phyloP scores from a whole-genome alignment of 2,113 vertebrate genomes.

The Regulus satrapa region DNA sequence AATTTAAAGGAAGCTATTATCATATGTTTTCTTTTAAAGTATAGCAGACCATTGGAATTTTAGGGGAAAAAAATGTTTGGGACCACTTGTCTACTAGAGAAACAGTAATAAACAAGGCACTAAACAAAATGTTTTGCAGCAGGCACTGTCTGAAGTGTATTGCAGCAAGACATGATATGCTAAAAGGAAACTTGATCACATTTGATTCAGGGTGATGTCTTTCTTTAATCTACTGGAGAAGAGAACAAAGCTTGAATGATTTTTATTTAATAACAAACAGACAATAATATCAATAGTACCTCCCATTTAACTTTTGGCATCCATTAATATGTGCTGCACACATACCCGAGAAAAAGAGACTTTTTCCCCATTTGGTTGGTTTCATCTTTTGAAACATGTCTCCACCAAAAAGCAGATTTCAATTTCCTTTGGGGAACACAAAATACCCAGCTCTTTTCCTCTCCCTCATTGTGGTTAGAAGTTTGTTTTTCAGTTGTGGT shows the following conservation, averaged over 20 bases:
- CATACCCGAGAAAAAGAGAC: conserved; percentile 33
- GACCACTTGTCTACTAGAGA: neutral
- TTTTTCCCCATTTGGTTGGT: conserved; percentile 48
- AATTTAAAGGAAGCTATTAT: neutral
- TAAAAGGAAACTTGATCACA: neutral
- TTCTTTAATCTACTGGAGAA: conserved; percentile 39
- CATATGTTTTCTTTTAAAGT: conserved; percentile 27
- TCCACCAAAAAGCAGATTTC: conserved; percentile 64
- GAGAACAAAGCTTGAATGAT: conserved; percentile 26
- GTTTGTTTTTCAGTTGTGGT: conserved; percentile 74
- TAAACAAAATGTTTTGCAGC: conserved; percentile 26
- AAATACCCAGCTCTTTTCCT: conserved; percentile 52
- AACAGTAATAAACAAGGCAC: conserved; percentile 20
- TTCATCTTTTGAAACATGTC: conserved; percentile 56
- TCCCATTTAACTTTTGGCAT: conserved; percentile 41
- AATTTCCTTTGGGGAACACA: conserved; percentile 62
- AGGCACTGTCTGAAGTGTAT: neutral
- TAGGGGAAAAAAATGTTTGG: neutral
- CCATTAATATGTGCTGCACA: neutral
- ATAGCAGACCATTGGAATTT: neutral
- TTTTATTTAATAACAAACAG: conserved; percentile 47
- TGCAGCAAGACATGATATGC: neutral
- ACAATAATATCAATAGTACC: conserved; percentile 29
- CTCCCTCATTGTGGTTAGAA: conserved; percentile 62
- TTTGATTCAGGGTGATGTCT: conserved; percentile 10